Evolutionary conservation across 2,113 vertebrate species (phyloP).

Genomic region (Azemiops feae): DNA sequence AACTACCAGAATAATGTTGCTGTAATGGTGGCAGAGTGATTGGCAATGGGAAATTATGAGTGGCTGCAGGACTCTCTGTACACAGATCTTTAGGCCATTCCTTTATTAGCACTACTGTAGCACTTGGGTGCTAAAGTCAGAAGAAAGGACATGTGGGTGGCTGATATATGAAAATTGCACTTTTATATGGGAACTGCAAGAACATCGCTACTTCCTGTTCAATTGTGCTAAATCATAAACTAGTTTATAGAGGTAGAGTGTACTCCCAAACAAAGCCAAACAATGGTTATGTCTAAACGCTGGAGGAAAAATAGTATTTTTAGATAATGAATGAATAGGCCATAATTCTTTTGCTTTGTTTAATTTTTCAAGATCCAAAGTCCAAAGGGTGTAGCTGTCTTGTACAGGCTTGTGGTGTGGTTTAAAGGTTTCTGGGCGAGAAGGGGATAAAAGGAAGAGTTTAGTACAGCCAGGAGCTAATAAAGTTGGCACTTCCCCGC

Average conservation of each 20-base stretch:
- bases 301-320: not conserved
- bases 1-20: not conserved
- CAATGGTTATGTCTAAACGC: not conserved
- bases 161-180: not conserved
- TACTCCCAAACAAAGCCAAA: not conserved
- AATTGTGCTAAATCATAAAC: not conserved
- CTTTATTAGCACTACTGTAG: not conserved
- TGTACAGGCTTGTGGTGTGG: slow-evolving; percentile 4
- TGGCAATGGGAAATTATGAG: not conserved
- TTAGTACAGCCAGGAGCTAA: not conserved
- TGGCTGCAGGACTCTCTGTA: not conserved
- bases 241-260: not conserved
- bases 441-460: not conserved
- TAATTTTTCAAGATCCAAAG: not conserved
- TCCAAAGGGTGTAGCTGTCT: not conserved
- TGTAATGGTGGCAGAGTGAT: not conserved
- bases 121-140: not conserved
- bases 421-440: not conserved
- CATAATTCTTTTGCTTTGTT: not conserved
- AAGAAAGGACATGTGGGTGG: not conserved
- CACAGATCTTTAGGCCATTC: not conserved
- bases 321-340: not conserved
- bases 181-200: not conserved
- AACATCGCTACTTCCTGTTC: not conserved
- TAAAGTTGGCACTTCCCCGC: not conserved